phyloP scores from a whole-genome alignment of 2,113 vertebrate genomes.

The Ivindomyrus marchei region DNA sequence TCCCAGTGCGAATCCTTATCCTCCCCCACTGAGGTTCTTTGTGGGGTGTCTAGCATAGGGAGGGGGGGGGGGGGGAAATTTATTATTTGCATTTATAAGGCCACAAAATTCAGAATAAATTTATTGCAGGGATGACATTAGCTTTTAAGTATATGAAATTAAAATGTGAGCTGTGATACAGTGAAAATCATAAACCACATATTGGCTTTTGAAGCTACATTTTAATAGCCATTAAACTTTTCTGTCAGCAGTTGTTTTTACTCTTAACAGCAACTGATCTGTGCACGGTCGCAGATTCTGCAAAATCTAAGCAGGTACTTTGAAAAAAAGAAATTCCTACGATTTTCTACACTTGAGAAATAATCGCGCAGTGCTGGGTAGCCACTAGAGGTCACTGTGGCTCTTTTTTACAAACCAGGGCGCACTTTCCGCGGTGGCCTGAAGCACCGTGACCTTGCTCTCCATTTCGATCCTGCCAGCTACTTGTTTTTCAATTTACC shows the following conservation, averaged over 20 bases:
- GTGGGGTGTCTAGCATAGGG: neutral
- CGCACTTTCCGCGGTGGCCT: constrained; percentile 6
- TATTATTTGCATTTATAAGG: neutral
- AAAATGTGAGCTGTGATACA: neutral
- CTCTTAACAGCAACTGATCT: constrained; percentile 37
- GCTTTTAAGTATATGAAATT: neutral
- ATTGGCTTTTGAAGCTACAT: neutral
- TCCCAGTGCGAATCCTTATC: neutral
- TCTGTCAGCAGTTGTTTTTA: constrained; percentile 34
- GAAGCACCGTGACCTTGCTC: constrained; percentile 32
- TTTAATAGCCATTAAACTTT: constrained; percentile 24
- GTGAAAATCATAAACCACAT: neutral
- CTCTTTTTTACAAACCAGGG: constrained; percentile 48
- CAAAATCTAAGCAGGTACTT: constrained; percentile 52
- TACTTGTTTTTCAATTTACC: neutral
- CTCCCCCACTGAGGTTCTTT: neutral
- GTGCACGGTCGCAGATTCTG: constrained; percentile 37
- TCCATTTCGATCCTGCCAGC: neutral
- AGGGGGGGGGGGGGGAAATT: neutral
- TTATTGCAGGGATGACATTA: neutral
- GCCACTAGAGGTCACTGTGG: constrained; percentile 86
- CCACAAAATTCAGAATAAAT: neutral
- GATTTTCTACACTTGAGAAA: neutral
- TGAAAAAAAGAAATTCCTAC: constrained; percentile 30
- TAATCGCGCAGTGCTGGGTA: neutral